Evolutionary conservation across 2,888 invertebrate species (phyloP).

Genomic region (Rhagonycha fulva): DNA sequence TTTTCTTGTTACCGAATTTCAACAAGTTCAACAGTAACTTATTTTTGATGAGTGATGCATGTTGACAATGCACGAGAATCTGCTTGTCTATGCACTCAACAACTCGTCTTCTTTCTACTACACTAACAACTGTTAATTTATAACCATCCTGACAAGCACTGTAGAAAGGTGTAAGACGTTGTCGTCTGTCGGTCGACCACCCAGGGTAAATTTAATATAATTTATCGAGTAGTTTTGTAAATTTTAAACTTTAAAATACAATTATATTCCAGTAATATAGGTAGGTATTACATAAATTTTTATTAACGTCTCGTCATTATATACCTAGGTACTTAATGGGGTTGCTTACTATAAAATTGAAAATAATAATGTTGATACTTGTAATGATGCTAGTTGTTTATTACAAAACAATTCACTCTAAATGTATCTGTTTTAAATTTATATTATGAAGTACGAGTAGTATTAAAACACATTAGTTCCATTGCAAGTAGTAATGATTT

Average conservation of each 20-base stretch:
- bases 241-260: constrained; percentile 8
- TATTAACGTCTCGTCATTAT: neutral
- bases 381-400: too few relatives aligned
- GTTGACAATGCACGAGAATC: constrained; percentile 14
- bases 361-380: neutral
- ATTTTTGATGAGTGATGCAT: constrained; percentile 1
- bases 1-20: neutral
- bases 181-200: constrained; percentile 25
- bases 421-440: too few relatives aligned
- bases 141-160: constrained; percentile 21
- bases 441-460: too few relatives aligned
- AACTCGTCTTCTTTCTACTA: constrained; percentile 13
- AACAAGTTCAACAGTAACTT: neutral
- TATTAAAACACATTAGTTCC: too few relatives aligned
- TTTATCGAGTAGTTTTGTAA: constrained; percentile 11
- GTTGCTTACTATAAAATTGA: neutral
- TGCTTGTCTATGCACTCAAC: constrained; percentile 20
- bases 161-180: constrained; percentile 22
- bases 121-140: constrained; percentile 26
- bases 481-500: too few relatives aligned
- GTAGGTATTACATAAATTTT: neutral
- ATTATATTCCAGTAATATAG: neutral
- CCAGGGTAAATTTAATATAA: constrained; percentile 16
- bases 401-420: too few relatives aligned
- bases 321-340: neutral